A percentile compares a stretch with the other conserved stretches of the same genome.
Evolutionary conservation across 2,113 vertebrate species (phyloP).

Genomic region (Dasyornis broadbenti): DNA sequence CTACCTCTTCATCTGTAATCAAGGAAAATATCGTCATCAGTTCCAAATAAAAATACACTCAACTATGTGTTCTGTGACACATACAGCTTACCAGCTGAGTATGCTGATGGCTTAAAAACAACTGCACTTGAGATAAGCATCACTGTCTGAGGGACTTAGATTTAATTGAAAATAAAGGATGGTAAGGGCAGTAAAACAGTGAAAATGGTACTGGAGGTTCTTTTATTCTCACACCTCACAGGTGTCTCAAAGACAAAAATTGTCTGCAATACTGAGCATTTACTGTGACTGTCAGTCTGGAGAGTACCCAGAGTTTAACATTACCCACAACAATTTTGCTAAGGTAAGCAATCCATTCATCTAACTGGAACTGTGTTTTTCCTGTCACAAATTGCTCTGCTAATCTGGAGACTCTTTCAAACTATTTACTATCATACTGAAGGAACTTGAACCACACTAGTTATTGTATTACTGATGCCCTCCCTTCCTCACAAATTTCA

Average conservation of each 20-base stretch:
- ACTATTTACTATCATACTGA: not conserved
- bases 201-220: not conserved
- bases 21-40: not conserved
- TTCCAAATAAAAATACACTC: not conserved
- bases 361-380: not conserved
- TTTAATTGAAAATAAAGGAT: not conserved
- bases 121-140: not conserved
- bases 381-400: not conserved
- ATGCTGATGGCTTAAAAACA: not conserved
- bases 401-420: not conserved
- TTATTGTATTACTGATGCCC: not conserved
- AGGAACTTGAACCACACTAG: not conserved
- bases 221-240: not conserved
- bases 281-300: not conserved
- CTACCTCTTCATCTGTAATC: conserved; percentile 79
- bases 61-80: not conserved
- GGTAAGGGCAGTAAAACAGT: not conserved
- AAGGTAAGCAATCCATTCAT: not conserved
- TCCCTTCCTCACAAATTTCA: not conserved
- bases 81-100: not conserved
- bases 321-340: not conserved
- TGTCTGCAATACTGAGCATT: not conserved
- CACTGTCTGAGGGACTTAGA: not conserved
- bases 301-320: not conserved
- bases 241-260: not conserved